Evolutionary conservation across 2,797 vertebrate species (phyloP), one percentile per base, ranked within the genome.

Genomic region (Diplodus sargus): DNA sequence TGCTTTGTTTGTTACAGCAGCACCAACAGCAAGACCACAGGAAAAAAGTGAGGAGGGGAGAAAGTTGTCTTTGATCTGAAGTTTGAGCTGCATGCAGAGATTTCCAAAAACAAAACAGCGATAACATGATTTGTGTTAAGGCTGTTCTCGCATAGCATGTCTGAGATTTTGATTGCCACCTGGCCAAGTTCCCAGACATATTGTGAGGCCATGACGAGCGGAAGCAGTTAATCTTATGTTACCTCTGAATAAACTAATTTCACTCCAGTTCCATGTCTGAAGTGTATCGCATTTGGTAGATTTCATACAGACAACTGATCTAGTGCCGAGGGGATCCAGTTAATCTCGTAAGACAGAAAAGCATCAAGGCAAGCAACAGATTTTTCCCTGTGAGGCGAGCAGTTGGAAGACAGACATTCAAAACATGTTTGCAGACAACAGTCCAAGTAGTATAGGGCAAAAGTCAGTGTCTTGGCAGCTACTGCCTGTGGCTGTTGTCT

Each of bases 401-500:
- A 78, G 39, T 66, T 75, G 66, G 74, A 85, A 72, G 45, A 73
- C 53, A 75, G 52, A 79, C 43, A 45, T 12, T 67, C 25, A 22
- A 64, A 77, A 74, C 70, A 62, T 77, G 81, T 82, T 63, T 75
- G 58, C 42, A 78, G 69, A 65, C 53, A 65, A 51, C 49, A 39
- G 72, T 45, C 70, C 45, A 8, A 57, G 59, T 52, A 65, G 43
- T 4, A 5, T 4, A 7, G 51, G 69, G 54, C 64, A 70, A 49
- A 58, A 69, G 56, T 75, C 42, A 16, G 25, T 12, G 9, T 71
- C 34, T 71, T 79, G 76, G 76, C 65, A 43, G 63, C 39, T 1
- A 48, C 23, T 58, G 23, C 4, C 11, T 58, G 30, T 22, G 52
- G 25, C 34, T 42, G 51, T 60, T 61, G 59, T 54, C 52, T 30